Percentiles rank a stretch among this genome's conserved stretches.
Conservation (phyloP, 1,140 invertebrate genomes). For the Colletes gigas region DNA sequence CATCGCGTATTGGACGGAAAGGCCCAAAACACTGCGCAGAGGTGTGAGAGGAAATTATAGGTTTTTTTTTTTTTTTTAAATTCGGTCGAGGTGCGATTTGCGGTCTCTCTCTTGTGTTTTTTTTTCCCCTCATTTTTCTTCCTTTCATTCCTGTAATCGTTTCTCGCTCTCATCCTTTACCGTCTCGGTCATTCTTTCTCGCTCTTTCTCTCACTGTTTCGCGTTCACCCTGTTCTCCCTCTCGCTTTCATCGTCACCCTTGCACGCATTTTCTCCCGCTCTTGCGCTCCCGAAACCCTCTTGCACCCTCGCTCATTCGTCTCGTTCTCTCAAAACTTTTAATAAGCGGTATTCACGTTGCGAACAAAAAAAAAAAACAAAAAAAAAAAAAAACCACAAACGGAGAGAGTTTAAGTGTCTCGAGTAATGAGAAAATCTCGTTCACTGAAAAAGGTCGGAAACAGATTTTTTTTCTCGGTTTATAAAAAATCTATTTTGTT, state of each 20-base stretch:
- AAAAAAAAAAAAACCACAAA: conserved; percentile 63
- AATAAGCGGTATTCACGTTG: conserved; percentile 59
- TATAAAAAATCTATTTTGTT: conserved; percentile 76
- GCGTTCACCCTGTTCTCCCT: background rate
- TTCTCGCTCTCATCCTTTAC: background rate
- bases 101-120: conserved; percentile 22
- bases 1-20: conserved; percentile 79
- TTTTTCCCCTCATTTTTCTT: conserved; percentile 2
- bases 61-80: conserved; percentile 60
- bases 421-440: conserved; percentile 56
- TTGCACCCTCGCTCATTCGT: background rate
- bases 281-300: background rate
- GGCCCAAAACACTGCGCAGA: conserved; percentile 80
- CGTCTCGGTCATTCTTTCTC: background rate
- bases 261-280: background rate
- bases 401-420: conserved; percentile 54
- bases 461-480: conserved; percentile 69
- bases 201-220: background rate
- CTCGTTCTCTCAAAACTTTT: conserved; percentile 40
- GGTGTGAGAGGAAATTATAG: conserved; percentile 78
- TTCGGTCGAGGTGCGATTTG: conserved; percentile 77
- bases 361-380: conserved; percentile 35
- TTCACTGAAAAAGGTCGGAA: conserved; percentile 71
- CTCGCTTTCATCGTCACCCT: background rate
- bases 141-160: background rate